phyloP scores from a whole-genome alignment of 2,113 vertebrate genomes.

The Galeopterus variegatus region DNA sequence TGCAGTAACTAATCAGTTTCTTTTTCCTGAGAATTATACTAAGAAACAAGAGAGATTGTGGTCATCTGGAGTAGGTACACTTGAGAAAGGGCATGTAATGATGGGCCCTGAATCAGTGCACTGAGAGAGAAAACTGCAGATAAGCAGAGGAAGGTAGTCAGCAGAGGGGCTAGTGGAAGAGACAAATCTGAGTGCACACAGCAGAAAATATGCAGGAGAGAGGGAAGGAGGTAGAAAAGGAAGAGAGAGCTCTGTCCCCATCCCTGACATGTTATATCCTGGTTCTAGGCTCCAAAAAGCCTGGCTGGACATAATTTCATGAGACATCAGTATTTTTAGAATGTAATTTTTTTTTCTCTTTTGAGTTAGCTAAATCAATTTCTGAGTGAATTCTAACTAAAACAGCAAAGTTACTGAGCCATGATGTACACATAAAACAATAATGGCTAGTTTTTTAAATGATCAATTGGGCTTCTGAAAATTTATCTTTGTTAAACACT shows the following conservation, averaged over 20 bases:
- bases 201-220: not conserved
- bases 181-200: not conserved
- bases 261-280: not conserved
- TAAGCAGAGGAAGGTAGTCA: not conserved
- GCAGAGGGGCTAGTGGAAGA: not conserved
- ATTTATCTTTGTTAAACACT: conserved; percentile 7
- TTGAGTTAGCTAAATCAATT: not conserved
- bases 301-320: not conserved
- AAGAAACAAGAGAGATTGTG: not conserved
- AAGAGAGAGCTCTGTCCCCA: too few relatives aligned
- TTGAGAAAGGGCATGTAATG: not conserved
- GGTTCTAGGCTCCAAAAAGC: not conserved
- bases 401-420: not conserved
- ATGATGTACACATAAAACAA: not conserved
- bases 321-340: not conserved
- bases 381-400: not conserved
- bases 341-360: not conserved
- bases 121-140: not conserved
- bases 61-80: not conserved
- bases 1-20: not conserved
- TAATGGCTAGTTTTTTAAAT: not conserved
- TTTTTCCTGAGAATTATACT: not conserved
- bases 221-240: not conserved
- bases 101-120: not conserved
- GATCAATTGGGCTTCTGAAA: not conserved